A percentile compares a stretch with the other conserved stretches of the same genome.
These are phyloP conservation scores for Cherax destructor DNA, from an alignment of 1,140 invertebrate genomes.

Conservation along the genomic window DNA sequence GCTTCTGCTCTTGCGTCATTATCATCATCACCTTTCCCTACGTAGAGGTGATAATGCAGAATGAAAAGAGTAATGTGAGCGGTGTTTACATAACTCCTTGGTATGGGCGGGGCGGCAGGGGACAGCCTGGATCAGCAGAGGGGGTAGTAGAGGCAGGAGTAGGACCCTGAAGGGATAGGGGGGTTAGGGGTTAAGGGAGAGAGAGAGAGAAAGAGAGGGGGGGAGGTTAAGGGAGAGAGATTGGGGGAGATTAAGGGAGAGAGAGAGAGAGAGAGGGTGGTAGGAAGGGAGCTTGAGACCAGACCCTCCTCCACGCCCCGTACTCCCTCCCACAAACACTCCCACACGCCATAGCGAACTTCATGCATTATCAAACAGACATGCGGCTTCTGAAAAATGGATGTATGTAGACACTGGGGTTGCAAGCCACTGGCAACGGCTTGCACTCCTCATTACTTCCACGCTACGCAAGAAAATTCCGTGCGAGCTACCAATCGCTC, in stretches of 20 bases:
- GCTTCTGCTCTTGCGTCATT: no score
- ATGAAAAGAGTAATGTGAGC: no score
- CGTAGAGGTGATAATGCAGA: no score
- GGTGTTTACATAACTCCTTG: no score
- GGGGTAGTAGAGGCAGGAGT: background rate
- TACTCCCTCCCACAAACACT: slow-evolving; percentile 35
- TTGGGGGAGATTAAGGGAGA: no score
- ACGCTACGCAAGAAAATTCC: slow-evolving; percentile 40
- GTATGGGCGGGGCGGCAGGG: no score
- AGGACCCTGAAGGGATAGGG: background rate
- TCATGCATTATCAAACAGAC: slow-evolving; percentile 40
- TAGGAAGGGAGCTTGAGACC: background rate
- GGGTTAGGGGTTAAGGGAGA: background rate
- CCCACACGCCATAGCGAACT: slow-evolving; percentile 28
- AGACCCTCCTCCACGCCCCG: slow-evolving; percentile 24
- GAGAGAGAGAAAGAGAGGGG: background rate
- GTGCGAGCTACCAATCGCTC: slow-evolving; percentile 23
- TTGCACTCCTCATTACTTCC: slow-evolving; percentile 18
- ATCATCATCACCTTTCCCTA: no score
- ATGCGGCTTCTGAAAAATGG: slow-evolving; percentile 39
- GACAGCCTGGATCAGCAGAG: background rate
- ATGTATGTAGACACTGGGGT: slow-evolving; percentile 19
- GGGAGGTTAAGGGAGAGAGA: background rate
- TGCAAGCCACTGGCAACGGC: background rate
- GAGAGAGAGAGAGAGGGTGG: no score